Evolutionary conservation across 2,888 invertebrate genomes (phyloP).

Genomic region (Netelia virgata): DNA sequence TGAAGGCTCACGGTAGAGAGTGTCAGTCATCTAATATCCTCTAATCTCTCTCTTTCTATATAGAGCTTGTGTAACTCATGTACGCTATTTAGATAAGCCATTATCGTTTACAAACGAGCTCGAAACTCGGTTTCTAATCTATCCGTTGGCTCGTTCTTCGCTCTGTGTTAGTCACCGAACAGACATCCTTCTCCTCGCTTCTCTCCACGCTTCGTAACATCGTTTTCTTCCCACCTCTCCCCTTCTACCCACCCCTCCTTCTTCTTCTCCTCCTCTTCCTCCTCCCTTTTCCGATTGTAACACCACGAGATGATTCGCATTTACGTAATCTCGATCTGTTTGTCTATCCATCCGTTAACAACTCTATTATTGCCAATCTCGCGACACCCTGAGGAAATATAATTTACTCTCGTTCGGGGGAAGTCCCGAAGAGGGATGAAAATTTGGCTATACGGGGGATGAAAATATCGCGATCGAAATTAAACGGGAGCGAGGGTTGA

Average conservation of each 20-base stretch:
- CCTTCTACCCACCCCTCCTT: conserved; percentile 31
- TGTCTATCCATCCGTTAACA: conserved; percentile 54
- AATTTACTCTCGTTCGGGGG: neutral
- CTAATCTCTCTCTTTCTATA: conserved; percentile 59
- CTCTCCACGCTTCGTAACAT: conserved; percentile 54
- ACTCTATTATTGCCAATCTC: conserved; percentile 33
- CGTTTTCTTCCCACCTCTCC: conserved; percentile 27
- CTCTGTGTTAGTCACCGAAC: neutral
- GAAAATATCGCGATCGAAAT: neutral
- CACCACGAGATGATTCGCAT: conserved; percentile 67
- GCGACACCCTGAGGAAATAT: neutral
- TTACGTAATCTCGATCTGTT: conserved; percentile 73
- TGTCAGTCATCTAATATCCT: conserved; percentile 63
- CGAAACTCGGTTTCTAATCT: conserved; percentile 73
- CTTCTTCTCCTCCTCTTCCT: conserved; percentile 18
- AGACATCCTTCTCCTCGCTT: conserved; percentile 33
- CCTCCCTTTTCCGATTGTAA: neutral
- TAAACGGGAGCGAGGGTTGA: too few species aligned
- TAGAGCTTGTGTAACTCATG: conserved; percentile 78
- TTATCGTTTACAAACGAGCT: conserved; percentile 78
- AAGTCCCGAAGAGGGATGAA: neutral
- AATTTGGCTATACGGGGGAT: neutral
- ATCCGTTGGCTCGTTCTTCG: conserved; percentile 49
- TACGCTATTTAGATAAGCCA: conserved; percentile 79
- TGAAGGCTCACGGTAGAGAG: conserved; percentile 41